phyloP scores from a whole-genome alignment of 2,113 vertebrate genomes.

The Pangasianodon gigas region DNA sequence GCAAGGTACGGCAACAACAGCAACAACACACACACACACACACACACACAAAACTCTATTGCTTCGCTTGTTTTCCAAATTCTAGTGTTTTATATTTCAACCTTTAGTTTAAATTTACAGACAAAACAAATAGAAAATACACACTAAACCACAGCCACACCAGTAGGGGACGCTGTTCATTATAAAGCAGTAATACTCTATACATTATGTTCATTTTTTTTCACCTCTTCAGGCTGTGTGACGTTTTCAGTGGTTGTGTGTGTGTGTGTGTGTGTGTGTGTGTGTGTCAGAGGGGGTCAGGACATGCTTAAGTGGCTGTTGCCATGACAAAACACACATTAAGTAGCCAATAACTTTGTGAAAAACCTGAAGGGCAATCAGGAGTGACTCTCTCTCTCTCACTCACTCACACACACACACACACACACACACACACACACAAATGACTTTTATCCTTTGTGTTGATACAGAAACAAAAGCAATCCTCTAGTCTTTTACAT shows the following conservation, averaged over 20 bases:
- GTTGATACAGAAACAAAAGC: not conserved
- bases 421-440: not conserved
- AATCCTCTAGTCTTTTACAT: not conserved
- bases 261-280: constrained; percentile 1
- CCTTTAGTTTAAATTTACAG: not conserved
- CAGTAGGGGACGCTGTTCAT: not conserved
- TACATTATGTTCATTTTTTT: not conserved
- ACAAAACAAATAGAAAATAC: not conserved
- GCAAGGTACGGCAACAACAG: constrained; percentile 76
- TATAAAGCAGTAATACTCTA: not conserved
- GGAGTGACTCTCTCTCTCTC: not conserved
- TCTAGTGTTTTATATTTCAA: not conserved
- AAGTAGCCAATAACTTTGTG: constrained; percentile 27
- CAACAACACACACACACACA: not conserved
- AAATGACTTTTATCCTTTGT: not conserved
- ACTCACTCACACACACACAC: constrained; percentile 3
- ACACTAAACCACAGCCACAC: not conserved
- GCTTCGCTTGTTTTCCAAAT: too few species aligned
- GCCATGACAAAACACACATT: constrained; percentile 43
- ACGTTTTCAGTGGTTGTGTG: not conserved
- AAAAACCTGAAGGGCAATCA: constrained; percentile 46
- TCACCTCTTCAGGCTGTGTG: not conserved
- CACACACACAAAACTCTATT: not conserved
- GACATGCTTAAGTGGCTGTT: constrained; percentile 33
- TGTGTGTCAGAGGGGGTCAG: not conserved